These are phyloP conservation scores for Phocoena phocoena DNA, from an alignment of 2,113 vertebrate genomes.

Conservation along the genomic window DNA sequence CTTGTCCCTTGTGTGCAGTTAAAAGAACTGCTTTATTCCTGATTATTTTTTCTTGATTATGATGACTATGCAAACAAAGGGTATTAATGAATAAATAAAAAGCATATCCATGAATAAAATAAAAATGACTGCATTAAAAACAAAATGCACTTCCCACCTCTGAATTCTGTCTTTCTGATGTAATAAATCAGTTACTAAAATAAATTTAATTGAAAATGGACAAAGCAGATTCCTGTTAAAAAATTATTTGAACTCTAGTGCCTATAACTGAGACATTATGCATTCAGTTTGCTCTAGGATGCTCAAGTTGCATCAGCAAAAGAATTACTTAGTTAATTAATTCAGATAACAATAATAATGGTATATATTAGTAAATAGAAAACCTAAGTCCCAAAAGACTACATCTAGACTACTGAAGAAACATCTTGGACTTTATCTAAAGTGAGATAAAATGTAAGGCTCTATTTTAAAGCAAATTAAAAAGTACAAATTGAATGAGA, in stretches of 20 bases:
- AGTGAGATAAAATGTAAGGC: constrained; percentile 29
- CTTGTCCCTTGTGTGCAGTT: not conserved
- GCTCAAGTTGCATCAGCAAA: not conserved
- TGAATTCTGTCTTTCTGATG: not conserved
- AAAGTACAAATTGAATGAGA: not conserved
- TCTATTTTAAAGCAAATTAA: constrained; percentile 62
- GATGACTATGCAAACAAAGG: constrained; percentile 25
- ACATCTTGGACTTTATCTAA: constrained; percentile 7
- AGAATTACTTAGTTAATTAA: constrained; percentile 64
- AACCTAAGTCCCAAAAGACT: constrained; percentile 40
- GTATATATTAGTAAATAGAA: constrained; percentile 43
- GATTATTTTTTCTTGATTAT: constrained; percentile 37
- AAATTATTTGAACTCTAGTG: constrained; percentile 36
- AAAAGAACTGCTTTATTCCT: constrained; percentile 12
- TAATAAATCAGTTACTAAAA: constrained; percentile 36
- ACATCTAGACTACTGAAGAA: not conserved
- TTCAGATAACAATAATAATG: constrained; percentile 41
- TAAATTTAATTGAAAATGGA: not conserved
- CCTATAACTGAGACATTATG: accelerated
- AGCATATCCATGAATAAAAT: not conserved
- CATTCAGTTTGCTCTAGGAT: not conserved
- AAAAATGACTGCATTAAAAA: constrained; percentile 4
- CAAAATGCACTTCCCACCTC: not conserved
- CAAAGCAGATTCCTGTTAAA: not conserved
- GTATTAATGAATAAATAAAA: constrained; percentile 42